Evolutionary conservation across 35 echinoderm and acorn worm genomes (phyloP).

Genomic region (Amphiura filiformis): DNA sequence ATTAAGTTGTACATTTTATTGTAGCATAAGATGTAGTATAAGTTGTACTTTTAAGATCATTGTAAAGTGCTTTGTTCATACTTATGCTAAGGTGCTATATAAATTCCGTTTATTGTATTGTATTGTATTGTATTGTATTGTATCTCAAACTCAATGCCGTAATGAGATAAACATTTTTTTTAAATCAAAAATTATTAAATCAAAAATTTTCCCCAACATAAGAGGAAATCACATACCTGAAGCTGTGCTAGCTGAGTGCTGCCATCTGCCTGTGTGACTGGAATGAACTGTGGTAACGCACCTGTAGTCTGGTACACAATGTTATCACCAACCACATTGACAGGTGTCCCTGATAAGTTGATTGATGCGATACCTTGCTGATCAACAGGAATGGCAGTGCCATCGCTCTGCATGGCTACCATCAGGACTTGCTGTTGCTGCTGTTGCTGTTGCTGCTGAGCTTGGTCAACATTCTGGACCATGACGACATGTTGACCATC

Average conservation of each 20-base stretch:
- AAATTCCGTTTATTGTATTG: too few species aligned
- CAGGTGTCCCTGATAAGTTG: constrained; percentile 64
- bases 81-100: too few species aligned
- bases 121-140: too few species aligned
- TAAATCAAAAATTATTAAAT: too few species aligned
- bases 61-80: too few species aligned
- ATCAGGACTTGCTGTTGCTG: constrained; percentile 69
- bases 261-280: constrained; percentile 68
- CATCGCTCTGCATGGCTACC: constrained; percentile 94
- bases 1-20: too few species aligned
- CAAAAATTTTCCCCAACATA: too few species aligned
- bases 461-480: constrained; percentile 71
- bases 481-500: constrained; percentile 77
- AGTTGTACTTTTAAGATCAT: too few species aligned
- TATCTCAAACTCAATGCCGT: too few species aligned
- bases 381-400: constrained; percentile 42
- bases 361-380: constrained; percentile 55
- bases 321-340: constrained; percentile 80
- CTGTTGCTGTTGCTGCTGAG: constrained; percentile 66
- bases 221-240: neutral
- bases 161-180: too few species aligned
- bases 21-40: too few species aligned
- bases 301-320: constrained; percentile 81
- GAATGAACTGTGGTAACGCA: constrained; percentile 64
- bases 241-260: constrained; percentile 60